Base-by-base conservation (phyloP, 2,113 vertebrate species). In the Isurus oxyrinchus region DNA sequence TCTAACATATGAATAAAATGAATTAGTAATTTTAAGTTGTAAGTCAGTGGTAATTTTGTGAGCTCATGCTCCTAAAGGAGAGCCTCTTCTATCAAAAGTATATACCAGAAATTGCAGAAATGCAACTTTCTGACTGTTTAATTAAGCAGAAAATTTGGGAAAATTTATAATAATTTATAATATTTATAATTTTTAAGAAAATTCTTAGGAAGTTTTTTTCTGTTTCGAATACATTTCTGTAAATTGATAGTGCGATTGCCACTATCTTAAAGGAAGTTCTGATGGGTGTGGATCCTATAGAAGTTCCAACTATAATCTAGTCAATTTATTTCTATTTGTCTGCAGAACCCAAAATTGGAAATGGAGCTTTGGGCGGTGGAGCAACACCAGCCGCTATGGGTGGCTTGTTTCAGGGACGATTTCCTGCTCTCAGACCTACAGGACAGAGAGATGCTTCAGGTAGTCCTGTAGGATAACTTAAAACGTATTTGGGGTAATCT, bases 401-500 rank as follows among this genome's bases (percentile, higher is more conserved):
- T 90, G 99, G 98, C 19, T 98, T 99, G 61, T 99, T 99, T 97
- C 98, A 99, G 63, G 98, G 98, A 86, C 99, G 99, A 76, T 99
- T 99, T 97, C 99, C 99, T 57, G 98, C 98, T 40, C 98, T 99
- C 76, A 98, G 98, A 97, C 98, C 99, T 5, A 97, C 98, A 87
- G 98, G 99, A 96, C 98, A 99, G 97, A 98, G 98, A 97, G 99
- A 99, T 95, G 16, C 97, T 27, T 21, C 97, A 97, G 99, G 99
- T 98, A 97, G 98, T 86, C 57, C 72, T 86, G 66, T 67, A 72
- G 84, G 27, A 67, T 55, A 81, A 96, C 2, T 96, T 84, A 59
- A 53, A 11, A 31, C 5, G 14, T 72, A 49, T 31, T 95, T 72
- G 66, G 67, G 27, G 2, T 27, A 53, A 14, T 55, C 27, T 55